Conservation (phyloP, 2,113 vertebrate genomes). For the Sylvietta virens region DNA sequence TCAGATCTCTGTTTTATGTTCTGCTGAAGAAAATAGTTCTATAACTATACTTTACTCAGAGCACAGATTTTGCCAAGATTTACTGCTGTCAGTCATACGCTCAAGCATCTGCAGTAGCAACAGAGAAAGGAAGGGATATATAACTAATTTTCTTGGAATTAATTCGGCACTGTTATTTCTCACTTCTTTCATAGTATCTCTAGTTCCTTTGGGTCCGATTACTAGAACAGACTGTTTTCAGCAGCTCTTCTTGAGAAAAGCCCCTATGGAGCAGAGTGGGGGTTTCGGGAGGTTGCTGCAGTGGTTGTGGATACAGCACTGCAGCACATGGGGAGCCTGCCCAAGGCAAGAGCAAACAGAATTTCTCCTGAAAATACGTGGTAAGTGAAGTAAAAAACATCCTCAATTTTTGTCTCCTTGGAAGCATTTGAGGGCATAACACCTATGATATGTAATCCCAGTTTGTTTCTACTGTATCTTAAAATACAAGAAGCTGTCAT, state of each 20-base stretch:
- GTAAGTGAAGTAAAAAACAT: background rate
- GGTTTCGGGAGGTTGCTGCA: background rate
- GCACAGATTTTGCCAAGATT: background rate
- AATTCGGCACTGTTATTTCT: background rate
- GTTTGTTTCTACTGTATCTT: background rate
- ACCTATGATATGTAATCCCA: background rate
- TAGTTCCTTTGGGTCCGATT: background rate
- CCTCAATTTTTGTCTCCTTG: background rate
- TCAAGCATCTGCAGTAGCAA: background rate
- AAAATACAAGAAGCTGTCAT: background rate
- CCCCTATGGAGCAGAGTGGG: background rate
- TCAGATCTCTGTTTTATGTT: background rate
- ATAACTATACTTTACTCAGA: background rate
- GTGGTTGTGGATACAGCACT: background rate
- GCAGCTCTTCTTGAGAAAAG: background rate
- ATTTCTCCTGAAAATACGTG: background rate
- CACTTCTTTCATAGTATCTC: background rate
- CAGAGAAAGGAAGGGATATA: background rate
- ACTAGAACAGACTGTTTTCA: background rate
- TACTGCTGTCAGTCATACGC: fast-evolving
- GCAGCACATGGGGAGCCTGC: background rate
- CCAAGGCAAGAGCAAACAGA: background rate
- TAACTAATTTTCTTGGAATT: background rate
- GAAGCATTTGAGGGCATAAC: background rate
- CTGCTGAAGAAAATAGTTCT: background rate